Percentiles rank a stretch among this genome's conserved stretches.
Conservation (phyloP, 2,797 vertebrate genomes). For the Varecia variegata region DNA sequence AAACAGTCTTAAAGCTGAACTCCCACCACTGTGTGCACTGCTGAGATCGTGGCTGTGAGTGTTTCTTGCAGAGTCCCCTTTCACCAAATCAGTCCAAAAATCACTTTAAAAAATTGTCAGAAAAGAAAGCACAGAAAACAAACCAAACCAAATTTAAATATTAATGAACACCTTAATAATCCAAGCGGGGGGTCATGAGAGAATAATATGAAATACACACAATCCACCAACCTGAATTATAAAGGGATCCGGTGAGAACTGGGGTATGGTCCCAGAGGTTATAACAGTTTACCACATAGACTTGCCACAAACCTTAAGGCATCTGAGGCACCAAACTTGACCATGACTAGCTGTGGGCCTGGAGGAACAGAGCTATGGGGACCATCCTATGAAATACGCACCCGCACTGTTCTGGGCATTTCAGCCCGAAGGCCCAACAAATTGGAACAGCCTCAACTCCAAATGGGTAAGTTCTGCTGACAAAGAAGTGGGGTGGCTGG, state of each 20-base stretch:
- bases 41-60: constrained; percentile 68
- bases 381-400: constrained; percentile 11
- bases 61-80: constrained; percentile 74
- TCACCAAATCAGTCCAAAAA: constrained; percentile 76
- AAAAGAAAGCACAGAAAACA: background rate
- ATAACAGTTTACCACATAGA: background rate
- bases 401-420: constrained; percentile 68
- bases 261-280: background rate
- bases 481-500: constrained; percentile 68
- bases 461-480: constrained; percentile 74
- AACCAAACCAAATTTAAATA: background rate
- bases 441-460: constrained; percentile 72
- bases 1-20: constrained; percentile 86
- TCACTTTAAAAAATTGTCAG: background rate
- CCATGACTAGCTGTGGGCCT: background rate
- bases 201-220: background rate
- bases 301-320: background rate
- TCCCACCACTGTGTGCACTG: constrained; percentile 79
- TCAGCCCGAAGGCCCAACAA: constrained; percentile 72
- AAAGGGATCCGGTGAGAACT: background rate
- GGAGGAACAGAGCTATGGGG: background rate
- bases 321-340: background rate
- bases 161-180: background rate
- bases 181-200: background rate
- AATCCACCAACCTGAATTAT: background rate